These are phyloP conservation scores for Pelmatolapia mariae DNA, from an alignment of 2,113 vertebrate genomes.

Conservation along the genomic window DNA sequence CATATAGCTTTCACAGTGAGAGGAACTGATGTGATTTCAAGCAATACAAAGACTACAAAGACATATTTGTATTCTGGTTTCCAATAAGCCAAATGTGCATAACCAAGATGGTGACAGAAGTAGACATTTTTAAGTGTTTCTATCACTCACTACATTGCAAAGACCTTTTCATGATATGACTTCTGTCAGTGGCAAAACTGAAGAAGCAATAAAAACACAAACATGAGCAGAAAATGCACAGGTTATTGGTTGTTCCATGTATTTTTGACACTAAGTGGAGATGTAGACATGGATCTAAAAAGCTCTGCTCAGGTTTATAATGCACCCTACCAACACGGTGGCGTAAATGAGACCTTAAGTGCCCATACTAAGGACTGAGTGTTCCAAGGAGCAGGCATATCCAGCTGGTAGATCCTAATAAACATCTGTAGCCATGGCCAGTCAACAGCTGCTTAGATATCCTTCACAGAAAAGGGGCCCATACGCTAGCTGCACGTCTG, in stretches of 20 bases:
- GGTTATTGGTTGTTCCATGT: neutral
- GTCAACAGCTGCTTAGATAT: neutral
- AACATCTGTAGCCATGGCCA: neutral
- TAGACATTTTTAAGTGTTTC: neutral
- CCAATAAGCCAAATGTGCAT: neutral
- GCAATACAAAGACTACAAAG: neutral
- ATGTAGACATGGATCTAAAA: neutral
- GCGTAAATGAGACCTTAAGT: neutral
- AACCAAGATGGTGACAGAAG: neutral
- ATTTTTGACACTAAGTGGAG: neutral
- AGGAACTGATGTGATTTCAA: neutral
- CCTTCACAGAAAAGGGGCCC: neutral
- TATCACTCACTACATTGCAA: neutral
- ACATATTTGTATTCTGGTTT: neutral
- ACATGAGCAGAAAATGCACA: neutral
- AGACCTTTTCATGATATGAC: neutral
- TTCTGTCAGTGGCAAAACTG: neutral
- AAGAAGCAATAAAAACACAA: neutral
- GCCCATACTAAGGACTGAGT: neutral
- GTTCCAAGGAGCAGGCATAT: neutral
- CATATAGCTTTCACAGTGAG: neutral
- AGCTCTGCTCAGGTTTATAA: neutral
- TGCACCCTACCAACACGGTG: neutral
- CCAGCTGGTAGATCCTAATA: neutral
- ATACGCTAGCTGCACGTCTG: neutral